A percentile compares a stretch with the other conserved stretches of the same genome.
Evolutionary conservation across 2,113 vertebrate species (phyloP).

Genomic region (Meles meles): DNA sequence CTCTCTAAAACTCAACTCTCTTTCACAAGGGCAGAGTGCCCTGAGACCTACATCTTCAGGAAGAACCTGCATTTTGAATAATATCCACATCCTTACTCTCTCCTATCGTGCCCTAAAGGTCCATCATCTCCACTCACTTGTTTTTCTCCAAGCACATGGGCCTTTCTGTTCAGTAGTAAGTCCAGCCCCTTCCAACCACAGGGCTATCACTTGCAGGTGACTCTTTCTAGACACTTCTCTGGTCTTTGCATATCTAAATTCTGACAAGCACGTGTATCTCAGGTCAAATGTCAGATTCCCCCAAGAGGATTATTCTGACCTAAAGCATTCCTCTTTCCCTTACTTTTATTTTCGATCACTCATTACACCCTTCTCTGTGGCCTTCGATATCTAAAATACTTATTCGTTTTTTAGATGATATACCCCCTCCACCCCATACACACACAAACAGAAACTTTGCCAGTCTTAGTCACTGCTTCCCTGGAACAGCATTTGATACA

Average conservation of each 20-base stretch:
- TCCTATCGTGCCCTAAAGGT: accelerated
- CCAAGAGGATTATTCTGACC: not conserved
- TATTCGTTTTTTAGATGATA: not conserved
- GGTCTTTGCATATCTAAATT: not conserved
- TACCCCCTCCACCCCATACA: not conserved
- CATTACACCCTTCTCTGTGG: not conserved
- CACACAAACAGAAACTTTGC: not conserved
- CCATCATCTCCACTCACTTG: not conserved
- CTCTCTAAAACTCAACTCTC: not conserved
- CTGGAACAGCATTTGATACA: not conserved
- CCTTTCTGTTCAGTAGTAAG: not conserved
- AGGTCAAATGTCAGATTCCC: not conserved
- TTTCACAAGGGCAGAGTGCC: not conserved
- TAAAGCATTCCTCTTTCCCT: not conserved
- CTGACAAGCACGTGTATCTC: not conserved
- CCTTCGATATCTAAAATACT: not conserved
- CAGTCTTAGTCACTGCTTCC: not conserved
- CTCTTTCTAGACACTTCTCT: not conserved
- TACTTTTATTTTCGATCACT: not conserved
- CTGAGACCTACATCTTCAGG: not conserved
- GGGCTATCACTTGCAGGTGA: not conserved
- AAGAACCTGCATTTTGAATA: not conserved
- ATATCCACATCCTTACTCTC: not conserved
- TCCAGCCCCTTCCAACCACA: not conserved
- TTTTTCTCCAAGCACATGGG: not conserved